These are phyloP conservation scores for Xestia rhomboidea DNA, from an alignment of 2,888 invertebrate genomes.

Conservation along the genomic window DNA sequence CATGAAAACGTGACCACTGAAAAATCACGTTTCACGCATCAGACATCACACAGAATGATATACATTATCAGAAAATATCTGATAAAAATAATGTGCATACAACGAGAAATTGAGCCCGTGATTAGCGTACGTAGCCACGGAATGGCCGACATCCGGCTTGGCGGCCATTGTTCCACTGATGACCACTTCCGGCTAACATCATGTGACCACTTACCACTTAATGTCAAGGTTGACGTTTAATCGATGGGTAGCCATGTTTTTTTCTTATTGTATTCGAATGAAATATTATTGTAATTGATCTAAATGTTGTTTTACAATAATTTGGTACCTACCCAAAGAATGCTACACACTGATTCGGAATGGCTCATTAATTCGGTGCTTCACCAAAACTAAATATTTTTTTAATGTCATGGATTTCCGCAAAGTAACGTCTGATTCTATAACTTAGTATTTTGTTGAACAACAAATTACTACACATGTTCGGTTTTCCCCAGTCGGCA, in stretches of 20 bases:
- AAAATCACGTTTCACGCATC: conserved; percentile 23
- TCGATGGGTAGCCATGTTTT: conserved; percentile 41
- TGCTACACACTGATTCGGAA: too few species aligned
- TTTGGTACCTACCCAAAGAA: too few species aligned
- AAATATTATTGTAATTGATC: conserved; percentile 18
- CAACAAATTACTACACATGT: not conserved
- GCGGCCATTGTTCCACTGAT: conserved; percentile 66
- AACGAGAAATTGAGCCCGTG: conserved; percentile 62
- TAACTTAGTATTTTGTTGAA: too few species aligned
- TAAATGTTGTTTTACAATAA: not conserved
- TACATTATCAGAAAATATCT: conserved; percentile 41
- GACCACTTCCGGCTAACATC: conserved; percentile 64
- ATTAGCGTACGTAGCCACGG: conserved; percentile 51
- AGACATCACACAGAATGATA: not conserved
- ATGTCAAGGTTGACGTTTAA: conserved; percentile 65
- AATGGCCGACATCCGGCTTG: conserved; percentile 64
- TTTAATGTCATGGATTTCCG: too few species aligned
- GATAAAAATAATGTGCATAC: conserved; percentile 44
- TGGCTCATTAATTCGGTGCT: too few species aligned
- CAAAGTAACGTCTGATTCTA: too few species aligned
- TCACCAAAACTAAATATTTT: too few species aligned
- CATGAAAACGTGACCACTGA: conserved; percentile 23
- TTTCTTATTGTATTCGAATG: conserved; percentile 17
- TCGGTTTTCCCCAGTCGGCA: not conserved
- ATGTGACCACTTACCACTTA: conserved; percentile 56